These are phyloP conservation scores for Drosophila burlai DNA, from an alignment of 1,140 invertebrate species.

Conservation along the genomic window DNA sequence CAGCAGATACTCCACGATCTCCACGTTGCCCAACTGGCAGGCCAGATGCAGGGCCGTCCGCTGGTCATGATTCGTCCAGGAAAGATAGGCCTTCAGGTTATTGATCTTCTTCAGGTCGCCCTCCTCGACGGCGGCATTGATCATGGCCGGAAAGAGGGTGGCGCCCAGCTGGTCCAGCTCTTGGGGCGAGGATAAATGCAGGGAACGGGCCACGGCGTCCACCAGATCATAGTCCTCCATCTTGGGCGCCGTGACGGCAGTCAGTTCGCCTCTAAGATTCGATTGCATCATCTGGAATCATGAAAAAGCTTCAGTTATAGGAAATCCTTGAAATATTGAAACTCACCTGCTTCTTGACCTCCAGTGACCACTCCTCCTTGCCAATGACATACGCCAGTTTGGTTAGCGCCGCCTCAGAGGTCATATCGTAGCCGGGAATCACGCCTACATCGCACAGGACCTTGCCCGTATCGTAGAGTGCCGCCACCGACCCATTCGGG, in stretches of 20 bases:
- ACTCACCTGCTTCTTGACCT: conserved; percentile 88
- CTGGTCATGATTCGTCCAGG: conserved; percentile 91
- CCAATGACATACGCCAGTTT: conserved; percentile 97
- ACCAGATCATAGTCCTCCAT: conserved; percentile 86
- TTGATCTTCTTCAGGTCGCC: conserved; percentile 87
- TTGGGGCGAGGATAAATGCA: conserved; percentile 89
- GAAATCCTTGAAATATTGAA: background rate
- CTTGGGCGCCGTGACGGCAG: conserved; percentile 83
- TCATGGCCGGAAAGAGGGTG: conserved; percentile 91
- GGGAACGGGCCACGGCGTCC: conserved; percentile 88
- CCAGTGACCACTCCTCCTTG: conserved; percentile 91
- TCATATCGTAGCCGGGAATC: conserved; percentile 97
- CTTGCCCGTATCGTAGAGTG: conserved; percentile 93
- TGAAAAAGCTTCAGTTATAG: background rate
- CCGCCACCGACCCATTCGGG: conserved; percentile 90
- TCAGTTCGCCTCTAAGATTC: conserved; percentile 89
- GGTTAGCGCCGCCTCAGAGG: conserved; percentile 95
- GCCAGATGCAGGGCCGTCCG: conserved; percentile 94
- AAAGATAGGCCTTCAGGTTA: conserved; percentile 87
- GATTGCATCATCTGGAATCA: conserved; percentile 90
- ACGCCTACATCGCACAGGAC: conserved; percentile 89
- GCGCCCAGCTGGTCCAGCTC: conserved; percentile 90
- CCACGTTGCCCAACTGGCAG: conserved; percentile 89
- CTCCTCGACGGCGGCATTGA: conserved; percentile 90
- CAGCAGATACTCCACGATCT: conserved; percentile 91